A percentile compares a stretch with the other conserved stretches of the same genome.
phyloP scores from a whole-genome alignment of 2,888 invertebrate species.

The Helleia helle region DNA sequence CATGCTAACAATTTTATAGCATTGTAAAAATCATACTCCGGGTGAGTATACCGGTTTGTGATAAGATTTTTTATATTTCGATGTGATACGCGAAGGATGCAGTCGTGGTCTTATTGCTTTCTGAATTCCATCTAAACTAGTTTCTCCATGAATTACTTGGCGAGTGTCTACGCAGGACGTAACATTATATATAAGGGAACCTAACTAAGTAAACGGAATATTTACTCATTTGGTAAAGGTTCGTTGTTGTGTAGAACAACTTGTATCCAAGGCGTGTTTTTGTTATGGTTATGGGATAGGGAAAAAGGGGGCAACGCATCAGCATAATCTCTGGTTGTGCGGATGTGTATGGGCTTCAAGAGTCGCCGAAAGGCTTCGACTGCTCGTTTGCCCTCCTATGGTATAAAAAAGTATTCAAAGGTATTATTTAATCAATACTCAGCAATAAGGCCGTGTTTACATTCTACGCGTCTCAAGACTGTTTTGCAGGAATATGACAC shows the following conservation, averaged over 20 bases:
- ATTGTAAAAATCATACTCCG: conserved; percentile 1
- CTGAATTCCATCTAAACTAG: conserved; percentile 11
- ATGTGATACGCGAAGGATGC: conserved; percentile 8
- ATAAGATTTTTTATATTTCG: conserved; percentile 6
- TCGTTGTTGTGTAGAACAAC: too few relatives aligned
- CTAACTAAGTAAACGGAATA: not conserved
- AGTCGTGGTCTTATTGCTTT: conserved; percentile 11
- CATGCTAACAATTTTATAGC: too few relatives aligned
- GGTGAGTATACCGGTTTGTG: conserved; percentile 1
- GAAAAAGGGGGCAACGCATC: too few relatives aligned
- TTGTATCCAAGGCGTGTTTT: too few relatives aligned
- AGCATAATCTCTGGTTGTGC: too few relatives aligned
- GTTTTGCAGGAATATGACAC: conserved; percentile 37
- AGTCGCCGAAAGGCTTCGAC: too few relatives aligned
- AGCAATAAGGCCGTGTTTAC: conserved; percentile 11
- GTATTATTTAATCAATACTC: not conserved
- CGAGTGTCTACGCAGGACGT: conserved; percentile 4
- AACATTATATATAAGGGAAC: conserved; percentile 3
- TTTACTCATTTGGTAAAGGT: too few relatives aligned
- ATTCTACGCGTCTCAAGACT: conserved; percentile 16
- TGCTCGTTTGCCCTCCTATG: too few relatives aligned
- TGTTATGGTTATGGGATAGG: too few relatives aligned
- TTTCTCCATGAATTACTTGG: conserved; percentile 6
- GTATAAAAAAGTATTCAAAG: too few relatives aligned
- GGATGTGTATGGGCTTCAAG: too few relatives aligned